These are phyloP conservation scores for Mystacides longicornis DNA, from an alignment of 2,888 invertebrate genomes.

Conservation along the genomic window DNA sequence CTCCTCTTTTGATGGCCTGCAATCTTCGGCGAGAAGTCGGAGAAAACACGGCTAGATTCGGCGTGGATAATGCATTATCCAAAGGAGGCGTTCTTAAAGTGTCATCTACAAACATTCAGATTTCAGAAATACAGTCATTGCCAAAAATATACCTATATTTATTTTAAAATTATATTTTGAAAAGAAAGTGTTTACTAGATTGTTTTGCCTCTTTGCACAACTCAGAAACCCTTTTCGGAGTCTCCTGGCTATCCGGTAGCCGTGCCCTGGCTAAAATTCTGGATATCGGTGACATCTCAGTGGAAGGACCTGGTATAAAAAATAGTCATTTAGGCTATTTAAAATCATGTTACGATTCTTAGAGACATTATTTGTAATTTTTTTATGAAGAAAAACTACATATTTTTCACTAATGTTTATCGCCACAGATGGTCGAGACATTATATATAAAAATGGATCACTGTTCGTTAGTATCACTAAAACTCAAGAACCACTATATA, in stretches of 20 bases:
- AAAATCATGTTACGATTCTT: no score
- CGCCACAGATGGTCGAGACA: no score
- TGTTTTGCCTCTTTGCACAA: constrained; percentile 31
- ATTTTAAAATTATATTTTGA: no score
- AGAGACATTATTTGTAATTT: no score
- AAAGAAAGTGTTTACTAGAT: constrained; percentile 29
- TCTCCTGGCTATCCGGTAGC: constrained; percentile 40
- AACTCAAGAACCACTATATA: no score
- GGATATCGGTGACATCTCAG: constrained; percentile 41
- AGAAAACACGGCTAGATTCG: constrained; percentile 37
- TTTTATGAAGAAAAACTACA: no score
- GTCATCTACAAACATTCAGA: constrained; percentile 22
- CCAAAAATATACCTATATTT: no score
- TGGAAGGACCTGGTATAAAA: constrained; percentile 6
- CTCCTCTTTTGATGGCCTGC: constrained; percentile 39
- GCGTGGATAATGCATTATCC: constrained; percentile 40
- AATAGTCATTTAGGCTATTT: no score
- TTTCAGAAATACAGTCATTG: no score
- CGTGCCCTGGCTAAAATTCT: constrained; percentile 49
- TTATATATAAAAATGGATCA: no score
- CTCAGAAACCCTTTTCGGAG: constrained; percentile 36
- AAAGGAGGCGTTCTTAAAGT: constrained; percentile 34
- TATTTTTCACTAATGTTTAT: no score
- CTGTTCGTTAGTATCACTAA: no score
- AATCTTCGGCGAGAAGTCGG: constrained; percentile 39